Percentiles rank a stretch among this genome's conserved stretches.
phyloP scores from a whole-genome alignment of 1,140 invertebrate species.

The Bombus haemorrhoidalis region DNA sequence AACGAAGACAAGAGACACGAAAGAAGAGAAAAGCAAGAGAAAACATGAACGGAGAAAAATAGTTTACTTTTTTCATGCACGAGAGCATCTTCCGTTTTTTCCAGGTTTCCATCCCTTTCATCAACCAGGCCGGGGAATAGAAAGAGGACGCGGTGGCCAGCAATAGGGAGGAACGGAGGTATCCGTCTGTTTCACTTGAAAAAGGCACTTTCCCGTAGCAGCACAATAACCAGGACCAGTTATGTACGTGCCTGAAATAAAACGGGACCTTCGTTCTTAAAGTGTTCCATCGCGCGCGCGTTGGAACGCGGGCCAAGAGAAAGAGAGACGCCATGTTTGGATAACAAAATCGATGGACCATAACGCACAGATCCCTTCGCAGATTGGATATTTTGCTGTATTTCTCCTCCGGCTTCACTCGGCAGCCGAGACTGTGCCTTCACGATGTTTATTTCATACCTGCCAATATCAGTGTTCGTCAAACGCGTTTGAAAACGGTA shows the following conservation, averaged over 20 bases:
- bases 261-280: constrained; percentile 68
- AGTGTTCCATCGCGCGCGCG: constrained; percentile 39
- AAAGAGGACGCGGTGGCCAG: constrained; percentile 66
- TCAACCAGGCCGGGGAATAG: constrained; percentile 70
- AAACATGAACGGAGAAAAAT: constrained; percentile 61
- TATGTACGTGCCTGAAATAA: constrained; percentile 80
- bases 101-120: constrained; percentile 74
- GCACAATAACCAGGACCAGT: constrained; percentile 80
- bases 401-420: constrained; percentile 10
- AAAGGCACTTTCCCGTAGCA: constrained; percentile 79
- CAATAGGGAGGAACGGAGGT: constrained; percentile 55
- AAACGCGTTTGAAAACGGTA: constrained; percentile 14
- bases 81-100: constrained; percentile 41
- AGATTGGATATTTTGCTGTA: constrained; percentile 48
- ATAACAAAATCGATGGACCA: constrained; percentile 68
- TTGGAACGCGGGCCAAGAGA: background rate
- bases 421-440: constrained; percentile 4
- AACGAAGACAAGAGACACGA: background rate
- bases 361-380: constrained; percentile 49
- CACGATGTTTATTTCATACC: constrained; percentile 51
- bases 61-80: constrained; percentile 67
- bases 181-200: constrained; percentile 78
- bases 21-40: constrained; percentile 26
- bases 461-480: constrained; percentile 45
- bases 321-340: constrained; percentile 58